A percentile compares a stretch with the other conserved stretches of the same genome.
These are phyloP conservation scores for Lagria hirta DNA, from an alignment of 2,888 invertebrate genomes.

Conservation along the genomic window DNA sequence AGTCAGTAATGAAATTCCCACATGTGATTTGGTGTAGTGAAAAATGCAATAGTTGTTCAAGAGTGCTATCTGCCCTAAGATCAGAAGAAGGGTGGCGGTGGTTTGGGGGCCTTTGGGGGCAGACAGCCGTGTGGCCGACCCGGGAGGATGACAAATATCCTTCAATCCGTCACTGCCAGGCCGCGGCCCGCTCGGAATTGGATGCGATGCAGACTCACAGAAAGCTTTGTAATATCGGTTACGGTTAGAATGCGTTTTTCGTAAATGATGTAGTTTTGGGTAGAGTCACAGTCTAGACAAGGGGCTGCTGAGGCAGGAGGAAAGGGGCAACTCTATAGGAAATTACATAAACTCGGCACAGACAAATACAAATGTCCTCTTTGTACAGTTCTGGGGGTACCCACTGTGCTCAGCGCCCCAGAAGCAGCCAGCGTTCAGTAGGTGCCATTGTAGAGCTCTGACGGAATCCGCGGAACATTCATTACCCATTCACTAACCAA, in stretches of 20 bases:
- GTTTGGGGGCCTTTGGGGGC: constrained; percentile 44
- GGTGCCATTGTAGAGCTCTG: too few relatives aligned
- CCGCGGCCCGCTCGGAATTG: constrained; percentile 56
- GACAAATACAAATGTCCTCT: constrained; percentile 58
- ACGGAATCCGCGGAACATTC: constrained; percentile 55
- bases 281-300: constrained; percentile 49
- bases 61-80: constrained; percentile 48
- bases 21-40: constrained; percentile 45
- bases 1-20: constrained; percentile 42
- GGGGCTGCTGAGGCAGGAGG: constrained; percentile 46
- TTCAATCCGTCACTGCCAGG: constrained; percentile 70
- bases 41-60: constrained; percentile 53
- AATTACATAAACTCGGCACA: constrained; percentile 59
- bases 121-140: constrained; percentile 56
- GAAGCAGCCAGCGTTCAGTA: too few relatives aligned
- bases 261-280: constrained; percentile 15
- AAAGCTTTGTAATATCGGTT: constrained; percentile 56
- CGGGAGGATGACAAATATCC: constrained; percentile 69
- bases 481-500: constrained; percentile 57
- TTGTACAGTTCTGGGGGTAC: constrained; percentile 55
- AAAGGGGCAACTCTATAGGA: constrained; percentile 55
- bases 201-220: constrained; percentile 57
- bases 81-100: constrained; percentile 43
- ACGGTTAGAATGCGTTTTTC: constrained; percentile 46
- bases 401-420: constrained; percentile 51